Base-by-base conservation (phyloP, 2,113 vertebrate species). In the Anseranas semipalmata region DNA sequence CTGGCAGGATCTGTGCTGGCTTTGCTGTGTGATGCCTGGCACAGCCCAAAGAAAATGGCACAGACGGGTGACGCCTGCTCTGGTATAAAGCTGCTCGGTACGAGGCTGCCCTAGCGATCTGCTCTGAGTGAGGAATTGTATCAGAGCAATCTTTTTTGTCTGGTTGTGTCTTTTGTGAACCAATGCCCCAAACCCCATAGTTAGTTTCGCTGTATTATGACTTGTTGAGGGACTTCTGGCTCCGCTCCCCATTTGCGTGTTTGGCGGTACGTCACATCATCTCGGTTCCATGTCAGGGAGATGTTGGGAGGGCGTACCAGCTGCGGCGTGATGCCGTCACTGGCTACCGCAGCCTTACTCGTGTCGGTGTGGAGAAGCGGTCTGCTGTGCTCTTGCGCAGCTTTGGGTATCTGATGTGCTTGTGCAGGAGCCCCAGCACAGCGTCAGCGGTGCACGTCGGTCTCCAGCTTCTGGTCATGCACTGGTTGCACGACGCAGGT, bases 391-490 rank as follows among this genome's bases (percentile, higher is more conserved):
- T 87, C 8, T 55, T 68, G 52, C 41, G 45, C 18, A 17, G 3
- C 50, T 75, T n/a, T 55, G 35, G 10, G 48, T 41, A 8, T 17
- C 24, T 19, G 7, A 5, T 8, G 45, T 30, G 28, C 9, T 14
- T 50, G 46, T 50, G 32, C 74, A 20, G 24, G 30, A 46, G 33
- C 27, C 33, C n/a, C 76, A 58, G 19, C 7, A 53, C 35, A 1
- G 1, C 0, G 0, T 15, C 41, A 85, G 65, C 0, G 0, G 7
- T 11, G 21, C 8, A 3, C 0, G 32, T 53, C 81, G 87, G 37
- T 32, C 65, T 66, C 10, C 55, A 73, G 59, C 52, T 56, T 52
- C 81, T 85, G 81, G 10, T 39, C 43, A 5, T 2, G 39, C 48
- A 30, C 37, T 7, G 9, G 59, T 55, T 81, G 85, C 71, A 74